Percentiles rank a stretch among this genome's conserved stretches.
phyloP scores from a whole-genome alignment of 2,797 vertebrate genomes.

The Pygocentrus nattereri region DNA sequence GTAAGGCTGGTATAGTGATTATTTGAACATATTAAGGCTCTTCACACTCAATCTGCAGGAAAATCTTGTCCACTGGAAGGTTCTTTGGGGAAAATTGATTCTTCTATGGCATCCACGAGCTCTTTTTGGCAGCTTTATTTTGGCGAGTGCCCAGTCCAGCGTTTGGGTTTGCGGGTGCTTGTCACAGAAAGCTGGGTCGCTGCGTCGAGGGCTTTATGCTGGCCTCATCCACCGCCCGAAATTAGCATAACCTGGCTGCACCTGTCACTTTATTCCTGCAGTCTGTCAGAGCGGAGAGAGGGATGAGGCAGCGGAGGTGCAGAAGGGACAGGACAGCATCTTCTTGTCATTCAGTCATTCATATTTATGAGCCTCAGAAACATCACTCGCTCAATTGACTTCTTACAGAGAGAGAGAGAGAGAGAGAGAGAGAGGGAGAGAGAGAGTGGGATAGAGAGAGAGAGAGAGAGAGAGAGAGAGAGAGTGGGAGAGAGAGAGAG shows the following conservation, averaged over 20 bases:
- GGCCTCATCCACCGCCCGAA: background rate
- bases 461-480: too few species aligned
- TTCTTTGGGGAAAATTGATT: too few species aligned
- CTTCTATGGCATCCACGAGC: too few species aligned
- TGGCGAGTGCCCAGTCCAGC: background rate
- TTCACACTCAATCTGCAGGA: too few species aligned
- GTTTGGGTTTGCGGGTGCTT: background rate
- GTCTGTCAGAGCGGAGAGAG: background rate
- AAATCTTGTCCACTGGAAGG: too few species aligned
- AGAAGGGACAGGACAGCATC: constrained; percentile 22
- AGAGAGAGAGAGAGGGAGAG: background rate
- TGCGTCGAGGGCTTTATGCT: background rate
- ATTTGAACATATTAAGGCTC: too few species aligned
- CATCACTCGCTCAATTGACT: constrained; percentile 41
- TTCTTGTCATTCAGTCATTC: constrained; percentile 54
- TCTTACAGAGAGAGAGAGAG: background rate
- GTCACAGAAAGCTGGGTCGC: background rate
- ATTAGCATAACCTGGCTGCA: background rate
- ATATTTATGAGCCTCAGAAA: constrained; percentile 54
- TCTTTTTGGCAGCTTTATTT: background rate
- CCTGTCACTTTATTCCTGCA: constrained; percentile 6
- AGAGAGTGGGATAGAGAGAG: too few species aligned
- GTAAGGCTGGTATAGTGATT: too few species aligned
- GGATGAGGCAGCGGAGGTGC: background rate
- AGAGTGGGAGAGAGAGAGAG: background rate